Conservation (phyloP, 2,888 invertebrate species). For the Quadroppia sp. region DNA sequence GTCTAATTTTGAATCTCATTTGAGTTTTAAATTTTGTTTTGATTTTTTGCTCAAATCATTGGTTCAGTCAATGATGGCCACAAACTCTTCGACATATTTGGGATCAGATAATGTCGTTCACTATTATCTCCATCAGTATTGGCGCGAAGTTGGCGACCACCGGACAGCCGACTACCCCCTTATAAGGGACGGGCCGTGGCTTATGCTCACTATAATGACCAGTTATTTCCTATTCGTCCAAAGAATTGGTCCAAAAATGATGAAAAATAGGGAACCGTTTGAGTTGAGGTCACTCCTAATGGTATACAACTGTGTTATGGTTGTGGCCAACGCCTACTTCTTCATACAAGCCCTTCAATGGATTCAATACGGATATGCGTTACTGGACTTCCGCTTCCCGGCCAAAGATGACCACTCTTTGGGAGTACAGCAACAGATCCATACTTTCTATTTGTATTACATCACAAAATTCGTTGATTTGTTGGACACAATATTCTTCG, state of each 20-base stretch:
- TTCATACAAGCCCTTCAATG: slow-evolving; percentile 21
- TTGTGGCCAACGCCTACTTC: slow-evolving; percentile 34
- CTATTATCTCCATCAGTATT: slow-evolving; percentile 7
- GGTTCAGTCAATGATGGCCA: too few relatives aligned
- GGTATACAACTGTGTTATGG: slow-evolving; percentile 26
- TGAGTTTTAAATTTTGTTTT: too few relatives aligned
- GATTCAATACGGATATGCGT: slow-evolving; percentile 21
- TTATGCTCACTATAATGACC: slow-evolving; percentile 20
- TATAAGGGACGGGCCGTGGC: slow-evolving; percentile 28
- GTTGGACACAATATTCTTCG: slow-evolving; percentile 87
- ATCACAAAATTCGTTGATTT: slow-evolving; percentile 88
- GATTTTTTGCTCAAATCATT: too few relatives aligned
- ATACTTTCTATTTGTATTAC: slow-evolving; percentile 83
- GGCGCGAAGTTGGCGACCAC: slow-evolving; percentile 23
- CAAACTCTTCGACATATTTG: background rate
- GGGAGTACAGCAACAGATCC: slow-evolving; percentile 3
- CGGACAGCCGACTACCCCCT: slow-evolving; percentile 12
- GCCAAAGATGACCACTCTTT: slow-evolving; percentile 14
- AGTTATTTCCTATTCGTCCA: slow-evolving; percentile 6
- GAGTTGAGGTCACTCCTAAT: slow-evolving; percentile 67
- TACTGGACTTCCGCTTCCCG: slow-evolving; percentile 17
- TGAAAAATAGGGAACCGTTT: slow-evolving; percentile 72
- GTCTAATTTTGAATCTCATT: too few relatives aligned
- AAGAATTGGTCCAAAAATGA: slow-evolving; percentile 66
- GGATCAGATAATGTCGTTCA: background rate